Evolutionary conservation across 2,888 invertebrate genomes (phyloP), one percentile per base, ranked within the genome.

Genomic region (Hololepta plana): DNA sequence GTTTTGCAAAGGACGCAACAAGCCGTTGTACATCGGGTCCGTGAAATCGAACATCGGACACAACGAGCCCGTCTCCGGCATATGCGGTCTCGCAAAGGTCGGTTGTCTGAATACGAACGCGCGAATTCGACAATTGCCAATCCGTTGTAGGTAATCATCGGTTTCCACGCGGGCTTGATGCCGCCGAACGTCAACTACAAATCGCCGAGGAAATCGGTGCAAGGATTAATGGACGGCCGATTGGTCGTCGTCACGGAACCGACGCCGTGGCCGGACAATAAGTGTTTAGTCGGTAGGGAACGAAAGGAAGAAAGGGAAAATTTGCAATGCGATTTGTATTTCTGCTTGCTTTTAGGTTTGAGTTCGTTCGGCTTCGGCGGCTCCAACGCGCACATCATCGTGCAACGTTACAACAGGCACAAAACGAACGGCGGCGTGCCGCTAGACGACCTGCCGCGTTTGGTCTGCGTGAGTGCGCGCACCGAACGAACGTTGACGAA

Each of bases 41-140:
- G 72, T 90, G 15, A 95, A 95, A 49, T 88, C 90, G 0, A 95
- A 91, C 53, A 64, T 91, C 49, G 95, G 95, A 0, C 95, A 95
- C 52, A 68, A 82, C 1, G 95, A 95, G 47, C 79, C 90, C 1
- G 70, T 72, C 2, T 80, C 82, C 4, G 81, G 87, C 5, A 57
- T 88, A 2, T 82, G 82, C 38, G 90, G 62, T n/a, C n/a, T n/a
- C n/a, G n/a, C n/a, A n/a, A n/a, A n/a, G n/a, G n/a, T n/a, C n/a
- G 79, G 72, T 36, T 46, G 20, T 13, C 8, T 11, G 5, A 4
- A 21, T 9, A 11, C 4, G 11, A n/a, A 21, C 20, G 9, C 11
- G 5, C 20, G 20, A 11, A n/a, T 4, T 6, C 12, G 12, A 23
- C 9, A 23, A 3, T 7, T 12, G 9, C 15, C 3, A 23, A 23